phyloP scores from a whole-genome alignment of 2,888 invertebrate species.

The Alsophila aescularia region DNA sequence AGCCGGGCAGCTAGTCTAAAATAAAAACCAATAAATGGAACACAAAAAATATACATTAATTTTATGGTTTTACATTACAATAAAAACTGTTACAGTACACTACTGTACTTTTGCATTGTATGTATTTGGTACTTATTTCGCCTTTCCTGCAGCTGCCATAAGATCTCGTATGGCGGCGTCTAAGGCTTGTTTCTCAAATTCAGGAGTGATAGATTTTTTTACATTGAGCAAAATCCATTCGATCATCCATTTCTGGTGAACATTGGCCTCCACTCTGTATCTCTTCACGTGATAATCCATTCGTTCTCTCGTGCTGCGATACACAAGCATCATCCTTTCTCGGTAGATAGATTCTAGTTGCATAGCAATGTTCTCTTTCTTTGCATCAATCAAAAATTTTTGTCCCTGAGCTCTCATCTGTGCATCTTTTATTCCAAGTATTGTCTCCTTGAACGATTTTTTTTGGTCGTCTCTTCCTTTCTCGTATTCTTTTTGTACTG shows the following conservation, averaged over 20 bases:
- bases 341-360: slow-evolving; percentile 97
- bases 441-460: slow-evolving; percentile 68
- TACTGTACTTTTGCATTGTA: too few relatives aligned
- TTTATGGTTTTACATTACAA: too few relatives aligned
- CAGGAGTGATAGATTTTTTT: slow-evolving; percentile 89
- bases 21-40: too few relatives aligned
- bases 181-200: slow-evolving; percentile 94
- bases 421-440: slow-evolving; percentile 86
- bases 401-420: slow-evolving; percentile 92
- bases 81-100: too few relatives aligned
- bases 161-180: slow-evolving; percentile 94
- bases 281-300: slow-evolving; percentile 96
- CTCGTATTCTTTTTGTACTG: slow-evolving; percentile 78
- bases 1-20: too few relatives aligned
- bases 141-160: slow-evolving; percentile 43
- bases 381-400: slow-evolving; percentile 90
- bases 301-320: slow-evolving; percentile 87
- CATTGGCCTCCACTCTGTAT: slow-evolving; percentile 89
- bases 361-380: slow-evolving; percentile 95
- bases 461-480: slow-evolving; percentile 81
- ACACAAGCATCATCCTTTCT: slow-evolving; percentile 82
- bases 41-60: too few relatives aligned
- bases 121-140: too few relatives aligned
- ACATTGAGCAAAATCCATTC: slow-evolving; percentile 95
- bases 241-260: slow-evolving; percentile 97